Base-by-base conservation (phyloP, 2,113 vertebrate species). In the Salvator merianae region DNA sequence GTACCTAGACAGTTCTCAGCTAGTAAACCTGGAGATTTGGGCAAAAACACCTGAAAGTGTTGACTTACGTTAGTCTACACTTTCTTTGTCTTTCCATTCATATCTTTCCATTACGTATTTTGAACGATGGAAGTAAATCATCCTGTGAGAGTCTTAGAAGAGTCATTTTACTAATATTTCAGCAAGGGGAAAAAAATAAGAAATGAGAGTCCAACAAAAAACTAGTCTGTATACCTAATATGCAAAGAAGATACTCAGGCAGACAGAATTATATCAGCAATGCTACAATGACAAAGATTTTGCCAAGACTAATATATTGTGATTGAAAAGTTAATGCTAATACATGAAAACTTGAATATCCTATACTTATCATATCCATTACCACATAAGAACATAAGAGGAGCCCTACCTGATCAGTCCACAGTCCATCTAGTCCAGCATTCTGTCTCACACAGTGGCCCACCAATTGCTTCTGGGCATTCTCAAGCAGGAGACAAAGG, bases 221-320 rank as follows among this genome's bases (percentile, higher is more conserved):
- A 20, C 78, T n/a, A n/a, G n/a, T n/a, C n/a, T n/a, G n/a, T n/a
- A n/a, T n/a, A n/a, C n/a, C 65, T 65, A 20, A 22, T 53, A 53
- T n/a, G 34, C n/a, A n/a, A n/a, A 80, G 62, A 68, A 22, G 72
- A 50, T 36, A 55, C 63, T 87, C 53, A 0, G 82, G 53, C 68
- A 90, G 63, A 72, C 80, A 87, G 70, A 70, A 87, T 83, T 94
- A 93, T 82, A 93, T 93, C 63, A 91, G 88, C 91, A 90, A 89
- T 86, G 88, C 91, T 91, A 73, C 74, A 91, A 90, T 85, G 91
- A 28, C 91, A 71, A 92, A 55, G 65, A 26, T 77, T 91, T 88
- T 81, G 81, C 89, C 82, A 89, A 43, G 87, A 4, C n/a, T 24
- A 83, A 92, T 88, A 84, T 89, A 20, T 47, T 84, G 86, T 1